Conservation (phyloP, 2,888 invertebrate species). For the Bombylius major region DNA sequence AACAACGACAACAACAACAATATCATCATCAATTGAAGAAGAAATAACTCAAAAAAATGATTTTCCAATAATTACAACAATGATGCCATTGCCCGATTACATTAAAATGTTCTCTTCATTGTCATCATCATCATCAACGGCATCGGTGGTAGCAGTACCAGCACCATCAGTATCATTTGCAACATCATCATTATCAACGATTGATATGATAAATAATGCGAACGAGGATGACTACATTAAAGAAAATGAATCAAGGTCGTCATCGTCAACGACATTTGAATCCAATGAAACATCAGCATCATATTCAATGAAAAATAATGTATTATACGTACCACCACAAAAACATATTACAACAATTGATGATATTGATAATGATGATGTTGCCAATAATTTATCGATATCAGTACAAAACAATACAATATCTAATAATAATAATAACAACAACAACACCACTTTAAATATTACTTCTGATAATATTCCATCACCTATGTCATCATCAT, state of each 20-base stretch:
- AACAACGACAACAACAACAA: slow-evolving; percentile 8
- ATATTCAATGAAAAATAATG: slow-evolving; percentile 1
- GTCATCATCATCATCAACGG: slow-evolving; percentile 2
- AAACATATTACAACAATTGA: background rate
- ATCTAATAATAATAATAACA: background rate
- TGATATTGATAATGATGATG: background rate
- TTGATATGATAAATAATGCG: background rate
- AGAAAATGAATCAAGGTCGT: slow-evolving; percentile 5
- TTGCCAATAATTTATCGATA: background rate
- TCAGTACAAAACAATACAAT: background rate
- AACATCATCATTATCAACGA: slow-evolving; percentile 10
- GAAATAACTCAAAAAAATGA: background rate
- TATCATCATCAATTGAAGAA: slow-evolving; percentile 13
- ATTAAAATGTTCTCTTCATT: slow-evolving; percentile 7
- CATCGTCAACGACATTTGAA: background rate
- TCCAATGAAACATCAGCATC: slow-evolving; percentile 1
- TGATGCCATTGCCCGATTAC: slow-evolving; percentile 12
- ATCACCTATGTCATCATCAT: background rate
- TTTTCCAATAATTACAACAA: slow-evolving; percentile 9
- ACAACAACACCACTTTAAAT: too few species aligned
- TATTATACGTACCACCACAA: background rate
- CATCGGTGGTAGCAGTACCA: slow-evolving; percentile 7
- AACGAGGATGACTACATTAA: slow-evolving; percentile 2
- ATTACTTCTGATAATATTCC: too few species aligned
- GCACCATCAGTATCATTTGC: slow-evolving; percentile 10